Percentiles rank a stretch among this genome's conserved stretches.
Conservation (phyloP, 1,140 invertebrate species). For the Pseudomyrmex dendroicus region DNA sequence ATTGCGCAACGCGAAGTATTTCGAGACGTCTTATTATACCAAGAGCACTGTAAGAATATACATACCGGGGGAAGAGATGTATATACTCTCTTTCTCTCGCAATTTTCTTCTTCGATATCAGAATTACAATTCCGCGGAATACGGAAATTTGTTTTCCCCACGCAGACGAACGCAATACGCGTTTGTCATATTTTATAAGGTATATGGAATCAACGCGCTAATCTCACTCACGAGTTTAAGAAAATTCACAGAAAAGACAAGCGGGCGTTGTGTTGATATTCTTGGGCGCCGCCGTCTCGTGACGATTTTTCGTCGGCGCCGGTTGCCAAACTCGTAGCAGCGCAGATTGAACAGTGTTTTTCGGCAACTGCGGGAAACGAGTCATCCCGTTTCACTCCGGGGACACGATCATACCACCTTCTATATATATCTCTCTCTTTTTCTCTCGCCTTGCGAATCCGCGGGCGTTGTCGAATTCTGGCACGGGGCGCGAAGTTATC, state of each 20-base stretch:
- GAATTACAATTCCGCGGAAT: no score
- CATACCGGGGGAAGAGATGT: not conserved
- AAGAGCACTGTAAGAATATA: not conserved
- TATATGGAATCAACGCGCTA: no score
- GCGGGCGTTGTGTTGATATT: not conserved
- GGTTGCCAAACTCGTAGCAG: not conserved
- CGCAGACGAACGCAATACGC: no score
- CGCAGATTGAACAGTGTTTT: constrained; percentile 11
- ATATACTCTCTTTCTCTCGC: not conserved
- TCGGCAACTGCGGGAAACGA: not conserved
- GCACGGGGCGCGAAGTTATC: constrained; percentile 26
- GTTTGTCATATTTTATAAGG: no score
- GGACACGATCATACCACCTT: not conserved
- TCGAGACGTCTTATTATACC: not conserved
- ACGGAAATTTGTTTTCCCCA: no score
- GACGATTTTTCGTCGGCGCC: not conserved
- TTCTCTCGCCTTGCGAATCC: not conserved
- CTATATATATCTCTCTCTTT: not conserved
- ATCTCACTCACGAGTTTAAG: no score
- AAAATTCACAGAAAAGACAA: no score
- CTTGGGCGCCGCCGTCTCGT: not conserved
- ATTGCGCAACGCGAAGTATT: not conserved
- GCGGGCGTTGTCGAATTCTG: constrained; percentile 7
- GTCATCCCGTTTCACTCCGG: not conserved
- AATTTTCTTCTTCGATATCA: no score